Base-by-base conservation (phyloP, 2,113 vertebrate genomes). In the Centropus bengalensis region DNA sequence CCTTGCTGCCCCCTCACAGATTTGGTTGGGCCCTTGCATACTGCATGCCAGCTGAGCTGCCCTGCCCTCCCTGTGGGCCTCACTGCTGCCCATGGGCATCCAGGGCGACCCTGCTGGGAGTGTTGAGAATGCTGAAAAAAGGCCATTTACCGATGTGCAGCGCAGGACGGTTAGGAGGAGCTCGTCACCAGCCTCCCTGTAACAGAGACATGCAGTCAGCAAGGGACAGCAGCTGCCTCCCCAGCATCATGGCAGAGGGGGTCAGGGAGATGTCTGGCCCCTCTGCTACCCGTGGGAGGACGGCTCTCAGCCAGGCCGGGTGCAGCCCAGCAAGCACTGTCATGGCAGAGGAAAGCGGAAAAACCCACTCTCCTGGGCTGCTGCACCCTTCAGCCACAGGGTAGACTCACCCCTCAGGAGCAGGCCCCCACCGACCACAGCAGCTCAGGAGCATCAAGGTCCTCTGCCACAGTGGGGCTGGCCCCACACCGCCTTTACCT, bases 101-200 rank as follows among this genome's bases (percentile, higher is more conserved):
- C 36, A 58, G 16, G 24, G 63, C 58, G 36, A 56, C 44, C 45
- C 51, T 56, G 77, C 26, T 13, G 28, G 42, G 32, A 67, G n/a
- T 36, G 59, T 90, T 19, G 52, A 74, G 64, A 19, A 75, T 26
- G 55, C 92, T 85, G 22, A 21, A 92, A 59, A 80, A 87, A 91
- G 80, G 52, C 15, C 94, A 98, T 96, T 99, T 97, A 99, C 99
- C 83, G 97, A 98, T 1, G 97, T 96, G 97, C 98, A 98, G 93
- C 99, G 98, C 88, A 99, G 97, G 92, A 99, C 77, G 5, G 99
- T 99, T 94, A 99, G 94, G 32, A 95, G 98, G 88, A 99, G 98
- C 90, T 98, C 97, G 23, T 99, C 99, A 38, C 98, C 98, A 6
- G 98, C 97, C 66, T 99, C 98, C 97, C 99, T 99, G 98, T 30